Evolutionary conservation across 1,140 invertebrate species (phyloP).

Genomic region (Euwallacea similis): DNA sequence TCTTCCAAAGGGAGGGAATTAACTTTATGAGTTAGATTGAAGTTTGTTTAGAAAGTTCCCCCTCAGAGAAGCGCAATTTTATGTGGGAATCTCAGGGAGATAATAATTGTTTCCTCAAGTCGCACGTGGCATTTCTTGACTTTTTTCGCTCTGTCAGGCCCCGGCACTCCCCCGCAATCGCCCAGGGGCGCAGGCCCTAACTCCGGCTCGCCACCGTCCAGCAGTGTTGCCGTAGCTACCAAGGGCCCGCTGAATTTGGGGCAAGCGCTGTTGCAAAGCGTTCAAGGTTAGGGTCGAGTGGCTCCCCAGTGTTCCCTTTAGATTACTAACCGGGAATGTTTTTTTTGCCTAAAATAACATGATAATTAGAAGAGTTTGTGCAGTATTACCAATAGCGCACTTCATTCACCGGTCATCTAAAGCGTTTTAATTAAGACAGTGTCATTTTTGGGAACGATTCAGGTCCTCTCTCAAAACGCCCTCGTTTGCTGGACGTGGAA

Average conservation of each 20-base stretch:
- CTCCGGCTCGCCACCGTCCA: conserved; percentile 46
- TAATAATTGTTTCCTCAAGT: too few relatives aligned
- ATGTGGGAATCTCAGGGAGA: too few relatives aligned
- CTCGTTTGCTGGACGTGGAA: conserved; percentile 23
- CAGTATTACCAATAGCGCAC: conserved; percentile 1
- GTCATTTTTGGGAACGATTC: conserved; percentile 22
- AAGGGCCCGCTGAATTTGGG: conserved; percentile 52
- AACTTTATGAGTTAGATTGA: too few relatives aligned
- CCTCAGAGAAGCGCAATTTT: too few relatives aligned
- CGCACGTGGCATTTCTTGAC: too few relatives aligned
- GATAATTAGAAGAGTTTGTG: background rate
- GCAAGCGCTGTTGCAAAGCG: conserved; percentile 54
- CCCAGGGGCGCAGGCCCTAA: conserved; percentile 45
- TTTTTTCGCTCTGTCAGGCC: conserved; percentile 38
- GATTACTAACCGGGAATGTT: background rate
- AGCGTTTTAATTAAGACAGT: conserved; percentile 12
- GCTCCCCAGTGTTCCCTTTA: too few relatives aligned
- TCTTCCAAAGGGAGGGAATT: too few relatives aligned
- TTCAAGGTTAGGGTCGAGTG: conserved; percentile 52
- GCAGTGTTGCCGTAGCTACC: conserved; percentile 43
- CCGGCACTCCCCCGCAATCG: conserved; percentile 50
- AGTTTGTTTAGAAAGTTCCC: too few relatives aligned
- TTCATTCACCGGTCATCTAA: background rate
- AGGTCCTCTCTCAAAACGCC: conserved; percentile 35
- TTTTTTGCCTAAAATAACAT: conserved; percentile 5